Evolutionary conservation across 2,797 vertebrate genomes (phyloP), one percentile per base, ranked within the genome.

Genomic region (Premnoplex brunnescens): DNA sequence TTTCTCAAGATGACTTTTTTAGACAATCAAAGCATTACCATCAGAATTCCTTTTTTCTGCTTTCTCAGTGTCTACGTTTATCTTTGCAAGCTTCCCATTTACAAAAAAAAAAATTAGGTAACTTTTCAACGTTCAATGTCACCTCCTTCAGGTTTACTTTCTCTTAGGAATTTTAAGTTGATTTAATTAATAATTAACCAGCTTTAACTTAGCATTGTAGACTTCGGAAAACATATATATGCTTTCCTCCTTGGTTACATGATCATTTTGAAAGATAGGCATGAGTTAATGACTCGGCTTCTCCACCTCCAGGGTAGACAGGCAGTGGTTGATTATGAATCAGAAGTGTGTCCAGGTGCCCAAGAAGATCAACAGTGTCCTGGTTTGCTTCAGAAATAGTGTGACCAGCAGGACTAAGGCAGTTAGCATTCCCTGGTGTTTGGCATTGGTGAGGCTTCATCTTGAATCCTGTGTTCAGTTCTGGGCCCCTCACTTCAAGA

Each of bases 381-480:
- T 34, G 43, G 11, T 13, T 16, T 81, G 9, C 15, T 24, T 19
- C 13, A 77, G 19, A 2, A 78, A 46, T 0, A 12, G 2, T 0
- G 11, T 54, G 44, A 12, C 14, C 60, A 85, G 23, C 10, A 67
- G 30, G 18, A 71, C 2, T 4, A 54, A 26, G 26, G 28, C 10
- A 21, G 24, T 2, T 7, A 26, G 28, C 1, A 0, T 34, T 6
- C 12, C 30, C 3, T 18, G 10, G 20, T 46, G 22, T 24, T 74
- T 0, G 0, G 7, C 21, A 6, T 7, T 8, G 26, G 6, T 13
- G 36, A 87, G 14, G 10, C 9, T 1, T 4, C 12, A 14, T 7
- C 20, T 73, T 1, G 0, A 75, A 14, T 51, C 9, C 10, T 43
- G 7, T 17, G 24, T 4, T 48, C 14, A n/a, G 11, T n/a, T 81